phyloP scores from a whole-genome alignment of 2,888 invertebrate genomes.

The Brachyptera putata region DNA sequence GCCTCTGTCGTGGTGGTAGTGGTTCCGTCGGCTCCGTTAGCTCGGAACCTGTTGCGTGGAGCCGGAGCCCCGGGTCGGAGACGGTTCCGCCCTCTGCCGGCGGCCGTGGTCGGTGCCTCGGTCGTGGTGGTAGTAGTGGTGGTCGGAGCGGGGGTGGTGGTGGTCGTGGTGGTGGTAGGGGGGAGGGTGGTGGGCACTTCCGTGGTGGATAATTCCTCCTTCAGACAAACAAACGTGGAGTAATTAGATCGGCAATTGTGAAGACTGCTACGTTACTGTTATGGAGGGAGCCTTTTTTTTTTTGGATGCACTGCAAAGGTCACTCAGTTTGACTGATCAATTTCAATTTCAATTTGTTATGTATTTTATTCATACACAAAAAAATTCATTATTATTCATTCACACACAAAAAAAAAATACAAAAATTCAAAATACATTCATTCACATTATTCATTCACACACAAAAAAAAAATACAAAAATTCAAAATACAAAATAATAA shows the following conservation, averaged over 20 bases:
- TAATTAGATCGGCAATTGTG: neutral
- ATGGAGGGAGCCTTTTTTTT: neutral
- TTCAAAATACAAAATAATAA: too few relatives aligned
- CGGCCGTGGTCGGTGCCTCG: constrained; percentile 31
- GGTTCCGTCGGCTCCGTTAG: constrained; percentile 14
- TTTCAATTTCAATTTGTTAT: too few relatives aligned
- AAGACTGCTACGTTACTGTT: neutral
- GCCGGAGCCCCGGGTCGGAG: constrained; percentile 5
- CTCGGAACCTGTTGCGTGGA: constrained; percentile 22
- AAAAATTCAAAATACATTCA: too few relatives aligned
- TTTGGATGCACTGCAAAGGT: neutral
- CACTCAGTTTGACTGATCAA: too few relatives aligned
- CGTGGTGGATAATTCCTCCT: constrained; percentile 42
- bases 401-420: too few relatives aligned
- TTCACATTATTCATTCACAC: too few relatives aligned
- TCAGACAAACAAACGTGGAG: neutral
- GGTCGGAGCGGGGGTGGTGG: constrained; percentile 44
- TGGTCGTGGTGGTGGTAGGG: constrained; percentile 49
- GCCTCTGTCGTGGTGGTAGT: constrained; percentile 41
- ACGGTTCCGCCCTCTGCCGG: constrained; percentile 24
- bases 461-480: too few relatives aligned
- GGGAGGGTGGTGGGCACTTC: constrained; percentile 51
- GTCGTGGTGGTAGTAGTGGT: constrained; percentile 35
- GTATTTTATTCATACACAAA: too few relatives aligned
- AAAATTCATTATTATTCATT: too few relatives aligned